A percentile compares a stretch with the other conserved stretches of the same genome.
Conservation (phyloP, 1,140 invertebrate species). For the Drosophila tropicalis region DNA sequence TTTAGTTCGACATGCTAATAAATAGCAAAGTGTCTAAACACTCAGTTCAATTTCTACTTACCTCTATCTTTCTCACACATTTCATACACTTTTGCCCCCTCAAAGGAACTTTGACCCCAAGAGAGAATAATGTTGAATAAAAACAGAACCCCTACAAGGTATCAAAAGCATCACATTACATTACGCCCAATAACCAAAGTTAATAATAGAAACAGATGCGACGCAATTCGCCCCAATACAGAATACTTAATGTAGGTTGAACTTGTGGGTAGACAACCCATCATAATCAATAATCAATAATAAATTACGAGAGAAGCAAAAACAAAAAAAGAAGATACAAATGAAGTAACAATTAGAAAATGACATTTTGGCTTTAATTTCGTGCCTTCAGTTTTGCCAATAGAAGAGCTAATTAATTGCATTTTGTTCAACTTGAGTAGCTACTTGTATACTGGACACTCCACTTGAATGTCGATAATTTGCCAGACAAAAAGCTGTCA, state of each 20-base stretch:
- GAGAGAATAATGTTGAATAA: slow-evolving; percentile 5
- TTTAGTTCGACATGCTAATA: no score
- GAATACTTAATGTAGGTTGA: slow-evolving; percentile 1
- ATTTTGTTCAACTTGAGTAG: slow-evolving; percentile 46
- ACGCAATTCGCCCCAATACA: slow-evolving; percentile 25
- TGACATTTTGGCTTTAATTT: slow-evolving; percentile 58
- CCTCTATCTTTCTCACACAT: not conserved
- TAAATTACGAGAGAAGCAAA: slow-evolving; percentile 9
- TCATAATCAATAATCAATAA: slow-evolving; percentile 73
- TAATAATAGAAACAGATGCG: slow-evolving; percentile 54
- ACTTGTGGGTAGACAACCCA: not conserved
- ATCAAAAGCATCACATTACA: slow-evolving; percentile 27
- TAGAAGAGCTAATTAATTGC: slow-evolving; percentile 66
- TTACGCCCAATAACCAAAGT: slow-evolving; percentile 15
- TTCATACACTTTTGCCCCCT: slow-evolving; percentile 1
- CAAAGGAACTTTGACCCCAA: slow-evolving; percentile 47
- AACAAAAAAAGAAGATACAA: slow-evolving; percentile 42
- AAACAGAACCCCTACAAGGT: slow-evolving; percentile 46
- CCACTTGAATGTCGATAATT: slow-evolving; percentile 67
- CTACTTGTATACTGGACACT: slow-evolving; percentile 51
- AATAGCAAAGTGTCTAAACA: not conserved
- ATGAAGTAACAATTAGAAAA: slow-evolving; percentile 55
- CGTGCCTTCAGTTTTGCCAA: slow-evolving; percentile 44
- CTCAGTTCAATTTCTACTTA: not conserved
- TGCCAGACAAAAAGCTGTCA: slow-evolving; percentile 48